These are phyloP conservation scores for Hemaris fuciformis DNA, from an alignment of 2,888 invertebrate genomes.

Conservation along the genomic window DNA sequence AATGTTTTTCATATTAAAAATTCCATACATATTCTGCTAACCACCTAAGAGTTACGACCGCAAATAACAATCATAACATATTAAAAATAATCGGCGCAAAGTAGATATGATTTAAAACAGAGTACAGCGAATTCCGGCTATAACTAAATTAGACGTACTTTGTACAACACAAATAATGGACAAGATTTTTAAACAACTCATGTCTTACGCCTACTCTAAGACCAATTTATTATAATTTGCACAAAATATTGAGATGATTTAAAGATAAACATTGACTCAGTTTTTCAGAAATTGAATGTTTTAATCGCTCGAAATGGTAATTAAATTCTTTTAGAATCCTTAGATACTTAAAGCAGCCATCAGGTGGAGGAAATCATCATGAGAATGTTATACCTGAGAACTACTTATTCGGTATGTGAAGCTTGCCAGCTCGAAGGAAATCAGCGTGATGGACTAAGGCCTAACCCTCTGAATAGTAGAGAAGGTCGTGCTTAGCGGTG, in stretches of 20 bases:
- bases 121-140: background rate
- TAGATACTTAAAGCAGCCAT: no score
- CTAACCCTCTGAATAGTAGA: no score
- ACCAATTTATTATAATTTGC: background rate
- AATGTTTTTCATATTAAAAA: background rate
- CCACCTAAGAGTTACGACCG: background rate
- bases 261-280: background rate
- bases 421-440: no score
- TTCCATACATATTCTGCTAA: background rate
- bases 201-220: background rate
- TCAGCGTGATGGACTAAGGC: no score
- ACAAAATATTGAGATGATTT: background rate
- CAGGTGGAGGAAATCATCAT: background rate
- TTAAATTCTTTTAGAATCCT: no score
- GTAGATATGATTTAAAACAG: background rate
- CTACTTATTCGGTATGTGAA: no score
- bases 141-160: background rate
- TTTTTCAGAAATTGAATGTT: background rate
- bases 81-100: background rate
- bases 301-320: no score
- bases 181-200: background rate
- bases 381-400: background rate
- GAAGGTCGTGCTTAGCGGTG: no score
- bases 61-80: background rate
- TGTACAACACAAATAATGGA: slow-evolving; percentile 1